Conservation (phyloP, 1,140 invertebrate genomes). For the Papilio machaon region DNA sequence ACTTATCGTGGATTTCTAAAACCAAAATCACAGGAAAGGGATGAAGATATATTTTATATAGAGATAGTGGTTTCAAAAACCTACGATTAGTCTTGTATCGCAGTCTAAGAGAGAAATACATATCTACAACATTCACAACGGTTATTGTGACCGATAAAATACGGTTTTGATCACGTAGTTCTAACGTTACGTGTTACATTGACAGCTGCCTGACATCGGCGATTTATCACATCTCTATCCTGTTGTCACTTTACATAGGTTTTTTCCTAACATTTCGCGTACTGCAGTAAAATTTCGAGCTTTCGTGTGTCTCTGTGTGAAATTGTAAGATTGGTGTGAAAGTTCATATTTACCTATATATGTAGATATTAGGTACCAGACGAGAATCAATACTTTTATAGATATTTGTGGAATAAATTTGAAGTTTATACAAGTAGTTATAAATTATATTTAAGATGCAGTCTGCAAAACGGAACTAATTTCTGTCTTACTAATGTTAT, state of each 20-base stretch:
- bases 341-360: not conserved
- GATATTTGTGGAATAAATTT: not conserved
- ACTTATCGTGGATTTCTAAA: no score
- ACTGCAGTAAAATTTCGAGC: conserved; percentile 23
- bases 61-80: no score
- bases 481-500: no score
- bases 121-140: not conserved
- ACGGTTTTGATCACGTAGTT: conserved; percentile 4
- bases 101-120: not conserved
- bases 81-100: no score
- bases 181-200: conserved; percentile 18
- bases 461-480: not conserved
- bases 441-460: not conserved
- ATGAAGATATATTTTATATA: no score
- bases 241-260: conserved; percentile 24
- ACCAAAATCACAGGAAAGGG: no score
- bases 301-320: conserved; percentile 32
- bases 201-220: not conserved
- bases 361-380: not conserved
- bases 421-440: not conserved
- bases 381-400: not conserved
- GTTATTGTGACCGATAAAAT: conserved; percentile 12
- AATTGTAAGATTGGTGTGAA: conserved; percentile 17
- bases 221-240: not conserved
- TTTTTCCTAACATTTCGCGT: conserved; percentile 13